Evolutionary conservation across 2,113 vertebrate genomes (phyloP), one percentile per base, ranked within the genome.

Genomic region (Tiliqua scincoides): DNA sequence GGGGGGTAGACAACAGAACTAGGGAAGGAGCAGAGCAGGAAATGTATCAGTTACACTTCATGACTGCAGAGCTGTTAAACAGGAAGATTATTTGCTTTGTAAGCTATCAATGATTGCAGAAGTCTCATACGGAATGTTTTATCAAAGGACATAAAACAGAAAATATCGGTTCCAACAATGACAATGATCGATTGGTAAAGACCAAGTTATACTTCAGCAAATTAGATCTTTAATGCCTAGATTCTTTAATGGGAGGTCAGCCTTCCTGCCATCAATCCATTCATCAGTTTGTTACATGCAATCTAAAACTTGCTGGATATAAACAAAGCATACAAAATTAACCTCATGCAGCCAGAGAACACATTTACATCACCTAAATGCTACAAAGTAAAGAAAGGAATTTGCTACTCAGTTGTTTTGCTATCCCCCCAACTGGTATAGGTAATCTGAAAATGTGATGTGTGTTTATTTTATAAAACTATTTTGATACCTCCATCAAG

Each of bases 201-300:
- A 20, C 30, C 14, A 67, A 18, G 0, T 14, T 1, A 1, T 57
- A 15, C 20, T 68, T 67, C 20, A 17, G 12, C 14, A n/a, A 40
- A 59, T 40, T 59, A 48, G 4, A 71, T 5, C 72, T 1, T 3
- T 18, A 11, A 80, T 37, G 37, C 37, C 67, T 32, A 54, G 67
- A 71, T 71, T 71, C 18, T 79, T 48, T 1, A 0, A 11, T 61
- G 0, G 0, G 3, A n/a, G 63, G 0, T 1, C 7, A 30, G 0
- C 30, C 40, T 54, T 52, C 70, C 21, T 23, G 71, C 35, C 12
- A 30, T 35, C 57, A 80, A 25, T 54, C 65, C 72, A n/a, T 67
- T 81, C 12, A 20, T 35, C 57, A 80, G 17, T 54, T 74, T 80
- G 40, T 67, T 81, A 15, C n/a, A n/a, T 54, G 14, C n/a, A 81